Evolutionary conservation across 1,140 invertebrate species (phyloP), one percentile per base, ranked within the genome.

Genomic region (Listronotus bonariensis): DNA sequence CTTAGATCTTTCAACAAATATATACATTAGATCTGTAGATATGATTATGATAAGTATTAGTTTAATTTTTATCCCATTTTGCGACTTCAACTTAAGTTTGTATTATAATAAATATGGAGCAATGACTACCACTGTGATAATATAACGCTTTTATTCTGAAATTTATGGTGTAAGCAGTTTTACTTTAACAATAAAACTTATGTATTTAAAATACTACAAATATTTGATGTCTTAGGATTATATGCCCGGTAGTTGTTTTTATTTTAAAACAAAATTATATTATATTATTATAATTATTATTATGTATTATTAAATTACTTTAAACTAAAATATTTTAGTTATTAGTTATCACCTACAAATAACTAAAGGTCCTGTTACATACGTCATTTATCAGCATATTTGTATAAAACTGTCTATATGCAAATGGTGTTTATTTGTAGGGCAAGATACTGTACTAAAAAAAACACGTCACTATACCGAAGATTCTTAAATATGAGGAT

Each of bases 121-220:
- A 78, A 78, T 78, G 77, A 78, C 76, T 78, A 78, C 77, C 75
- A 77, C 77, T 78, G 77, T 78, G 77, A 78, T 78, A 78, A 74
- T 61, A 77, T 77, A 77, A 78, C 77, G 77, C 77, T 78, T 78
- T 77, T 72, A 78, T 78, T 77, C 76, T 78, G 74, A 68, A 76
- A 74, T 77, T 76, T 56, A 45, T 70, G 73, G 68, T 64, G 58
- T 76, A 76, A 72, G 69, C 71, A 71, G 71, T 73, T 75, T 75
- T 74, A 74, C 74, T 56, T 62, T 53, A 62, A 62, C 70, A 65
- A 69, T 75, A 66, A 65, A 66, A 64, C 71, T 60, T 62, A 71
- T 74, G 67, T 71, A 45, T 72, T 69, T 54, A 53, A 9, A 56
- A 65, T 61, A 41, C 26, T 38, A 26, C 17, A 17, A 54, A 20